Conservation (phyloP, 2,797 vertebrate genomes). For the Syngnathus acus region DNA sequence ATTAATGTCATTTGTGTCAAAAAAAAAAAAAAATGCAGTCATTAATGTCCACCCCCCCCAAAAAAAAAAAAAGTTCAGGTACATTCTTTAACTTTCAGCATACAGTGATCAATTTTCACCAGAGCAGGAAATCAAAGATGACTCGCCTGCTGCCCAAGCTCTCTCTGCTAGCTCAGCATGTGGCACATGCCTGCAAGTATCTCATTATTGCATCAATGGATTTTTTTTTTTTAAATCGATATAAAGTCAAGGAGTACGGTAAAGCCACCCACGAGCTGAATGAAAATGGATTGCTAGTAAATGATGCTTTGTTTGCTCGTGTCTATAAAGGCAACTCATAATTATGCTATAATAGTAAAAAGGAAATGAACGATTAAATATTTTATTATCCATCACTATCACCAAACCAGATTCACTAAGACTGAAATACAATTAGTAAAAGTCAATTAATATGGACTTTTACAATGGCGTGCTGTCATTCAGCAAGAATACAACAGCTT, state of each 20-base stretch:
- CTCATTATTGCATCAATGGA: slow-evolving; percentile 22
- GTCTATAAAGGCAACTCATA: not conserved
- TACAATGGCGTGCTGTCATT: not conserved
- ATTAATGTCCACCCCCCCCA: too few species aligned
- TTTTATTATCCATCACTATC: not conserved
- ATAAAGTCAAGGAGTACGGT: not conserved
- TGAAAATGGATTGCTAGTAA: slow-evolving; percentile 5
- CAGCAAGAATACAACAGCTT: not conserved
- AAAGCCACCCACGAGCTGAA: not conserved
- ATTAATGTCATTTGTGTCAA: too few species aligned
- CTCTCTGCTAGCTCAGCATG: slow-evolving; percentile 60
- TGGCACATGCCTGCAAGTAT: slow-evolving; percentile 23
- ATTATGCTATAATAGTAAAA: not conserved
- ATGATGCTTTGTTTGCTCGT: not conserved
- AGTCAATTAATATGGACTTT: not conserved
- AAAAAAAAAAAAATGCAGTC: too few species aligned
- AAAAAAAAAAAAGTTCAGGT: not conserved
- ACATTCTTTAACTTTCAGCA: not conserved
- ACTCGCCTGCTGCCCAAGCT: slow-evolving; percentile 52
- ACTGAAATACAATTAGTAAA: not conserved
- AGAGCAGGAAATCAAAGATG: slow-evolving; percentile 72
- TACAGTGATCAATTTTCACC: slow-evolving; percentile 76
- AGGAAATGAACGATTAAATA: not conserved
- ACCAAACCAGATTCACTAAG: not conserved
- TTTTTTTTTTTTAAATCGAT: slow-evolving; percentile 1